Conservation (phyloP, 2,113 vertebrate species). For the Mobula hypostoma region DNA sequence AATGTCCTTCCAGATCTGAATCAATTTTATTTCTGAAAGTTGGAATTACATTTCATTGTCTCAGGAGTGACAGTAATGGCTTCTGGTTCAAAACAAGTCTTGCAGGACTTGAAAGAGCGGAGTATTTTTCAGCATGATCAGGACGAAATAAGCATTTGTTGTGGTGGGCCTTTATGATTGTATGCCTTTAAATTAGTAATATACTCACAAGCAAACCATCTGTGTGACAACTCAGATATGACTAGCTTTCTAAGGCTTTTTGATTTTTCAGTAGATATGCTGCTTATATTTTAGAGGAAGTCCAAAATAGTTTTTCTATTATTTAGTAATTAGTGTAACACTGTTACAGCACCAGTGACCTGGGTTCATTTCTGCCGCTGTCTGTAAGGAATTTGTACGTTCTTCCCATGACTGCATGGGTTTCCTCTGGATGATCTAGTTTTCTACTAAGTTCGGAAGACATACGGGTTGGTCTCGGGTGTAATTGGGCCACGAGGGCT, state of each 20-base stretch:
- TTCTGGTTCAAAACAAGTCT: background rate
- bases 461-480: no score
- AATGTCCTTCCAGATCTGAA: background rate
- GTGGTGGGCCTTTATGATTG: background rate
- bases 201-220: background rate
- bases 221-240: background rate
- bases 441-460: no score
- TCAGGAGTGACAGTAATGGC: background rate
- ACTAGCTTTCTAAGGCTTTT: background rate
- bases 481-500: no score
- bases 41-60: background rate
- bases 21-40: background rate
- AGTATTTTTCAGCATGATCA: slow-evolving; percentile 14
- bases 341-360: no score
- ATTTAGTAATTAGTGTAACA: background rate
- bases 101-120: background rate
- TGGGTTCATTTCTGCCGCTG: no score
- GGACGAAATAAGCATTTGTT: background rate
- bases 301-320: background rate
- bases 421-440: no score
- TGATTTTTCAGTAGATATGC: background rate
- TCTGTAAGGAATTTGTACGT: no score
- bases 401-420: no score
- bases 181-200: background rate
- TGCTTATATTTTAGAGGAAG: background rate